A percentile compares a stretch with the other conserved stretches of the same genome.
Evolutionary conservation across 2,113 vertebrate species (phyloP).

Genomic region (Pampusana beccarii): DNA sequence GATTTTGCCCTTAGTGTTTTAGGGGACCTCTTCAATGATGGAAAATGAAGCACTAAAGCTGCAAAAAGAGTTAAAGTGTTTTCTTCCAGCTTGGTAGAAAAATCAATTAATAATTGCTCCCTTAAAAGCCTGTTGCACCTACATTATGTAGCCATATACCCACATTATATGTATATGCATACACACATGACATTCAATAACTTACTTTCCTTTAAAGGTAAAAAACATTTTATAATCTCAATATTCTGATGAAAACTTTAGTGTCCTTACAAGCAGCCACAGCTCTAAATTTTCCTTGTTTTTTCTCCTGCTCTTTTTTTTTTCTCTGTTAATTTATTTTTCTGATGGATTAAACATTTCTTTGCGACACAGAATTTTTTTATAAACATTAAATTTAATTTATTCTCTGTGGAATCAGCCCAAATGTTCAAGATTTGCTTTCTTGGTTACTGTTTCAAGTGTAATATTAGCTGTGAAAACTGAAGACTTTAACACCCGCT

Average conservation of each 20-base stretch:
- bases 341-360: background rate
- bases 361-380: background rate
- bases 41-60: background rate
- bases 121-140: background rate
- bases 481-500: background rate
- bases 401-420: background rate
- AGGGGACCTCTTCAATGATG: background rate
- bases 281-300: background rate
- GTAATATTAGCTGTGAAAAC: conserved; percentile 4
- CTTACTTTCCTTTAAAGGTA: background rate
- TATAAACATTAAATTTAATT: background rate
- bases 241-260: background rate
- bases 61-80: background rate
- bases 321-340: background rate
- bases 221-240: background rate
- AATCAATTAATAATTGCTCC: background rate
- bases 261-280: background rate
- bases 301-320: background rate
- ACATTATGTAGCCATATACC: background rate
- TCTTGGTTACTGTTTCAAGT: background rate
- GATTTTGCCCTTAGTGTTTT: background rate
- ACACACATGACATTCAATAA: background rate
- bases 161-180: background rate
- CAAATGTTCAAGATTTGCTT: conserved; percentile 3
- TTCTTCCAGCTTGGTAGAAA: background rate